Evolutionary conservation across 1,140 invertebrate species (phyloP), one percentile per base, ranked within the genome.

Genomic region (Hypothenemus hampei): DNA sequence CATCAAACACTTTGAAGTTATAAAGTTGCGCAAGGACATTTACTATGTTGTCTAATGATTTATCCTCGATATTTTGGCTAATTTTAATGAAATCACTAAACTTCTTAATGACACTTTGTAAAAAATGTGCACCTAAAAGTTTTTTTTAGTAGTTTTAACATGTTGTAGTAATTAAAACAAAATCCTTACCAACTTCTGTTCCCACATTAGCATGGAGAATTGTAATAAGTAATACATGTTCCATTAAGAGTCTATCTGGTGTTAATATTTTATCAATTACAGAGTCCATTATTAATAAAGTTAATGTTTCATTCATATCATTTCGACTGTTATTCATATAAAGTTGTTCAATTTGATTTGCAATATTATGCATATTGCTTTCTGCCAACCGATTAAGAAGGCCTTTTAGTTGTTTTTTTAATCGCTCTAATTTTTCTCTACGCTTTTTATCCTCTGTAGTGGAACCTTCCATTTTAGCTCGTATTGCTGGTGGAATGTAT

Each of bases 131-230:
- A 37, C 90, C 86, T 86, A 16, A 53, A 45, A 41, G 15, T 21
- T 31, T 11, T 31, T 11, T 1, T 11, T 31, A 6, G 3, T 31
- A 3, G 3, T 31, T 2, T 13, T 1, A 3, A 1, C 26, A 31
- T 31, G 13, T 31, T 11, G 3, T 13, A 31, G 3, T 11, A n/a
- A n/a, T 2, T 4, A 16, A 39, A 39, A 39, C 13, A 4, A 16
- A 16, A 16, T 39, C 13, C 70, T 78, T 75, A 81, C 89, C 91
- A 44, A 97, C 81, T 83, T 97, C 92, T 15, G 79, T 83, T 13
- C 89, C 94, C 56, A 97, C 79, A 75, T 96, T 96, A 0, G 88
- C 88, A 73, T 96, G 92, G 5, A 97, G 71, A 49, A 93, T 79
- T 0, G 88, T 79, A 13, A 97, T 74, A 0, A 97, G 69, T 64